Evolutionary conservation across 1,140 invertebrate genomes (phyloP).

Genomic region (Dendroctonus ponderosae): DNA sequence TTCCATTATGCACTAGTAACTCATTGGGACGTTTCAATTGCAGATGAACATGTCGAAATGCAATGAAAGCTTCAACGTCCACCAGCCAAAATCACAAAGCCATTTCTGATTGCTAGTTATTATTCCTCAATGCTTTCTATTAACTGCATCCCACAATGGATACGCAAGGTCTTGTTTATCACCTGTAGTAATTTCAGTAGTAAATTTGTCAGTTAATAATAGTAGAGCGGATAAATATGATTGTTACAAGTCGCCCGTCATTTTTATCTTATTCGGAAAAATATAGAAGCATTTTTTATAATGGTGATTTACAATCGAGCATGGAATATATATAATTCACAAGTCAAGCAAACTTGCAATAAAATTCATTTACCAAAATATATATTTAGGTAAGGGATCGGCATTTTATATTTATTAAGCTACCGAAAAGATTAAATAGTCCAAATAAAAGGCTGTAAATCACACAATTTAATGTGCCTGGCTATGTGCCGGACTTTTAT

Average conservation of each 20-base stretch:
- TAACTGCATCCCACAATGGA: neutral
- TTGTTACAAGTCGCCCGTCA: no score
- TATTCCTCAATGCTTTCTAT: neutral
- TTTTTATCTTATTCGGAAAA: no score
- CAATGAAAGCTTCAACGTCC: no score
- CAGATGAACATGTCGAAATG: no score
- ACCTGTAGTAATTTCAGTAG: no score
- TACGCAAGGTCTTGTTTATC: no score
- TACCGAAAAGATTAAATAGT: slow-evolving; percentile 14
- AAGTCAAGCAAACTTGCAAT: slow-evolving; percentile 5
- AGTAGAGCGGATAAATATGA: neutral
- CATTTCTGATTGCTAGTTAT: slow-evolving; percentile 1
- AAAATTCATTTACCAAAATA: slow-evolving; percentile 12
- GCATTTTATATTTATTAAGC: slow-evolving; percentile 13
- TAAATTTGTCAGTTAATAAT: neutral
- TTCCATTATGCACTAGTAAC: no score
- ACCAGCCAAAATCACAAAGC: neutral
- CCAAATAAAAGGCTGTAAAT: slow-evolving; percentile 20
- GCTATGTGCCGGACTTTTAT: slow-evolving; percentile 14
- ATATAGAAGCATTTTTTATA: no score
- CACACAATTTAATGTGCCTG: slow-evolving; percentile 10
- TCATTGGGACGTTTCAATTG: no score
- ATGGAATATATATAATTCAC: neutral
- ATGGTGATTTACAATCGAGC: slow-evolving; percentile 6
- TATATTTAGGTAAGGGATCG: slow-evolving; percentile 8